Evolutionary conservation across 2,888 invertebrate genomes (phyloP).

Genomic region (Zeuzera pyrina): DNA sequence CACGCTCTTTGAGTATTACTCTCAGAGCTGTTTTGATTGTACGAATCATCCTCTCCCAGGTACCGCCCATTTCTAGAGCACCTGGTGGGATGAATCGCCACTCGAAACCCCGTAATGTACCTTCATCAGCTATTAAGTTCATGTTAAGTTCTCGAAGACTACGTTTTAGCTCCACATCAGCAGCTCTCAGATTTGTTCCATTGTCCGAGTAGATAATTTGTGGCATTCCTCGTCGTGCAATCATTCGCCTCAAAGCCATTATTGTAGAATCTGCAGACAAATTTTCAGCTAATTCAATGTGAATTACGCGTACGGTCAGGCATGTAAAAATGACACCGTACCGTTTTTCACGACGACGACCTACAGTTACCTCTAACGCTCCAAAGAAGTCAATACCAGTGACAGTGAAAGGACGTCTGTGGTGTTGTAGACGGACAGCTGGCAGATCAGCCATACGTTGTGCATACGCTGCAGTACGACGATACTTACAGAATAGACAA

Average conservation of each 20-base stretch:
- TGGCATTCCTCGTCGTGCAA: no score
- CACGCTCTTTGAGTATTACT: conserved; percentile 6
- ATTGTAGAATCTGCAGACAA: conserved; percentile 5
- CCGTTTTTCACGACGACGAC: conserved; percentile 8
- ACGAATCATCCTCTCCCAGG: conserved; percentile 4
- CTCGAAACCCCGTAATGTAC: neutral
- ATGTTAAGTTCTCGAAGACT: conserved; percentile 1
- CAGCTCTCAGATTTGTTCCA: conserved; percentile 10
- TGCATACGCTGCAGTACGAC: neutral
- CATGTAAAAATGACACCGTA: conserved; percentile 12
- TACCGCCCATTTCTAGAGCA: conserved; percentile 7
- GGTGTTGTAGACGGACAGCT: conserved; percentile 10
- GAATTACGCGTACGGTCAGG: conserved; percentile 4
- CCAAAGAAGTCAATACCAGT: conserved; percentile 11
- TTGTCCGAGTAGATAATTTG: conserved; percentile 9
- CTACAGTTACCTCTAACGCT: conserved; percentile 9
- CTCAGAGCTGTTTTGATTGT: no score
- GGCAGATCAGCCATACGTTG: conserved; percentile 13
- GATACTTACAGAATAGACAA: conserved; percentile 2
- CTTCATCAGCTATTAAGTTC: neutral
- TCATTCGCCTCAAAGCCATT: conserved; percentile 10
- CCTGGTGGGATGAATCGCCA: conserved; percentile 7
- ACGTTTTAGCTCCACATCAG: conserved; percentile 4
- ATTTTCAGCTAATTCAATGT: conserved; percentile 2
- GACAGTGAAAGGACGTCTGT: conserved; percentile 9